A percentile compares a stretch with the other conserved stretches of the same genome.
Conservation (phyloP, 92 coral and sea anemone genomes). For the Virgularia gustaviana region DNA sequence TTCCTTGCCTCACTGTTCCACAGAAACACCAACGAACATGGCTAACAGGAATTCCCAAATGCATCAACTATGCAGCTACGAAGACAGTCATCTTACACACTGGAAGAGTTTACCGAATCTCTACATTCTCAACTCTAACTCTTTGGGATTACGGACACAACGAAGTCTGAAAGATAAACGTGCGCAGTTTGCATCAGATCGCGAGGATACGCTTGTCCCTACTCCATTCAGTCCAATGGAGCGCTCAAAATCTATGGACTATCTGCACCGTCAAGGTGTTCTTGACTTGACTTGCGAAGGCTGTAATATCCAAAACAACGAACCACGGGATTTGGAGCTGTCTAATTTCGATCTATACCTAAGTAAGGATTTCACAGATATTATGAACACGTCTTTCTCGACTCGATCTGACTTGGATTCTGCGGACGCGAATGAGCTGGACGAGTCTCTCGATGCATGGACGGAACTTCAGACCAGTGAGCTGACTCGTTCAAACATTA, state of each 20-base stretch:
- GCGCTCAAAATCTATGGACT: conserved; percentile 36
- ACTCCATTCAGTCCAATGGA: neutral
- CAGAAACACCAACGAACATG: too few relatives aligned
- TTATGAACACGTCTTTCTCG: conserved; percentile 27
- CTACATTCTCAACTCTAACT: too few relatives aligned
- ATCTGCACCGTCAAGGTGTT: neutral
- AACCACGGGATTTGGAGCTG: neutral
- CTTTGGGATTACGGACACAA: too few relatives aligned
- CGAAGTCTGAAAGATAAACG: too few relatives aligned
- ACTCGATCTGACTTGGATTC: conserved; percentile 27
- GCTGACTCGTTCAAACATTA: conserved; percentile 14
- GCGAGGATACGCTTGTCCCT: conserved; percentile 19
- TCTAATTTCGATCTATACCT: conserved; percentile 28
- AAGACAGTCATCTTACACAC: too few relatives aligned
- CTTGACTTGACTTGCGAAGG: too few relatives aligned
- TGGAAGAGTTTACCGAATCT: too few relatives aligned
- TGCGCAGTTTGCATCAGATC: too few relatives aligned
- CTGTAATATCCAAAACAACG: too few relatives aligned
- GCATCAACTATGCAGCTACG: too few relatives aligned
- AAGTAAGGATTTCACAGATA: conserved; percentile 33
- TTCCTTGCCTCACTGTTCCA: too few relatives aligned
- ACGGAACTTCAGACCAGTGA: conserved; percentile 13
- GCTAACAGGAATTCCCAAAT: too few relatives aligned
- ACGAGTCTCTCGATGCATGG: conserved; percentile 29
- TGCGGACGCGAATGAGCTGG: neutral